Base-by-base conservation (phyloP, 2,888 invertebrate genomes). In the Petrophora chlorosata region DNA sequence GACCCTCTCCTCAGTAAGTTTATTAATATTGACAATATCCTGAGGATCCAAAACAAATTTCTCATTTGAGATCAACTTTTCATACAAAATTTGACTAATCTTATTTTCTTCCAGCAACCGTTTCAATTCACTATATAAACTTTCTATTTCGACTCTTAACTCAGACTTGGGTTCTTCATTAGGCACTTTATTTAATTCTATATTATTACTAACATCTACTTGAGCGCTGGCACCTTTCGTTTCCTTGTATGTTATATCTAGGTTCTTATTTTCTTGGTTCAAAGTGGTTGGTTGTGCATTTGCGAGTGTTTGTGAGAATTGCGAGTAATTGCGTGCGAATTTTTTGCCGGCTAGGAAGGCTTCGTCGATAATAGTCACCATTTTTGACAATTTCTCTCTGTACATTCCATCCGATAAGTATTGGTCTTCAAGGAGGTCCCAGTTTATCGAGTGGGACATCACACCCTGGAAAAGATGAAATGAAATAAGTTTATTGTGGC, bases 381-480 rank as follows among this genome's bases (percentile, higher is more conserved):
- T 94, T 88, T 97, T 96, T n/a, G 94, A 94, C 2, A 98, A 91
- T 68, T 96, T 95, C 65, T 97, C 94, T 65, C 94, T 92, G 80
- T 95, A 98, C 19, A 92, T 90, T 50, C 94, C 93, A 79, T 98
- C 94, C 4, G 95, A 93, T 62, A 94, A 92, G 83, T 96, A 98
- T 78, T 99, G 98, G 33, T 94, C 92, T 85, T 98, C 96, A 42
- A 99, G 88, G 61, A 97, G 91, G 63, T 96, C 94, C 99, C 99
- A 99, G 76, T 98, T 96, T 69, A 99, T 98, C 0, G 98, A 96
- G 61, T 95, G 95, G 63, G 98, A 96, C 95, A 99, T 95, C 3
- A 98, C 98, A 33, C 98, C 98, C 95, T 98, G 85, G 26, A 33
- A 40, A 9, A n/a, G 13, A 22, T 30, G 0, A 22, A 7, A 7